Conservation (phyloP, 1,140 invertebrate genomes). For the Trichogramma pretiosum region DNA sequence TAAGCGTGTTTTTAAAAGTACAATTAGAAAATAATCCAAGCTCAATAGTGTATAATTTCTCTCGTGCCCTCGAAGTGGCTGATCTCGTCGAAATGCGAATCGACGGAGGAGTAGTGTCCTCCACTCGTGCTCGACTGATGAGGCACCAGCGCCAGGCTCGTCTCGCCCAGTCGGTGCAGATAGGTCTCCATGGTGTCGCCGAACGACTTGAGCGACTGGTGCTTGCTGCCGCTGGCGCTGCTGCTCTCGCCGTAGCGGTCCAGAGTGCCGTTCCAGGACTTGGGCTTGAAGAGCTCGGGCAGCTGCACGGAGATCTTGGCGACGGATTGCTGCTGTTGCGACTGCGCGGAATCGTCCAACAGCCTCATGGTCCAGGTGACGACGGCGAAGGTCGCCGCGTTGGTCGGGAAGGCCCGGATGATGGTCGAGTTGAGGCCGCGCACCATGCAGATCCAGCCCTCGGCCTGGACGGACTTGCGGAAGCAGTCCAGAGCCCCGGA, state of each 20-base stretch:
- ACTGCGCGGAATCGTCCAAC: constrained; percentile 15
- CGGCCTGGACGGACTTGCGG: constrained; percentile 53
- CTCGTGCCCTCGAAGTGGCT: constrained; percentile 9
- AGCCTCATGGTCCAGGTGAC: constrained; percentile 65
- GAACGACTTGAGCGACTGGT: neutral
- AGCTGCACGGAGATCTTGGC: neutral
- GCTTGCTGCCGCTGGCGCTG: neutral
- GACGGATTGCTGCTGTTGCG: neutral
- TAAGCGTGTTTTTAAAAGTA: too few relatives aligned
- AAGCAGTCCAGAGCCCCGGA: constrained; percentile 63
- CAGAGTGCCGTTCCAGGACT: neutral
- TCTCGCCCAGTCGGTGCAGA: neutral
- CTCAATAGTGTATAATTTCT: constrained; percentile 10
- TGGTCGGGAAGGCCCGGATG: constrained; percentile 82
- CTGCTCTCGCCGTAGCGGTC: neutral
- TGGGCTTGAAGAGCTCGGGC: neutral
- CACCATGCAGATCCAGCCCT: constrained; percentile 60
- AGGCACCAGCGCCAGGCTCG: neutral
- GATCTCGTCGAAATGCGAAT: constrained; percentile 7
- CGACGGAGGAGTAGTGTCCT: neutral
- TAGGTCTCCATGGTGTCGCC: neutral
- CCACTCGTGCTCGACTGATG: neutral
- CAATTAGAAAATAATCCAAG: too few relatives aligned
- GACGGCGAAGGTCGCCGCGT: constrained; percentile 80
- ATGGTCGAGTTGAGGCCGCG: constrained; percentile 68